Evolutionary conservation across 1,140 invertebrate species (phyloP).

Genomic region (Coelopa frigida): DNA sequence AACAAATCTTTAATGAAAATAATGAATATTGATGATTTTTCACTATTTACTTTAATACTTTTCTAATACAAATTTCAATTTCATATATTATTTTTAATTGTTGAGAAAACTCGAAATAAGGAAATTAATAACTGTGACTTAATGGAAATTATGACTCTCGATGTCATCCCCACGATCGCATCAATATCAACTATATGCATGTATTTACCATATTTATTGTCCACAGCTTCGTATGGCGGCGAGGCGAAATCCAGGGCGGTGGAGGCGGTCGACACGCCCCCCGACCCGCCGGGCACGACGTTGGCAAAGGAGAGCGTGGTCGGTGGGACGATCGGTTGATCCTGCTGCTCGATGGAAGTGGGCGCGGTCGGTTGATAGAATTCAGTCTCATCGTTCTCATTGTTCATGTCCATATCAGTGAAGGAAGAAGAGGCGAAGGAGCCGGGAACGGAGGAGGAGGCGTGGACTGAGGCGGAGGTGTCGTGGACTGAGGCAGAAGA

Average conservation of each 20-base stretch:
- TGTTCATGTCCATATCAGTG: conserved; percentile 24
- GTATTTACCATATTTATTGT: conserved; percentile 39
- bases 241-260: conserved; percentile 24
- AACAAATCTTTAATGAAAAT: background rate
- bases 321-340: conserved; percentile 36
- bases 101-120: background rate
- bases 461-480: too few species aligned
- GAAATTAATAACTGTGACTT: background rate
- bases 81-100: too few species aligned
- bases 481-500: too few species aligned
- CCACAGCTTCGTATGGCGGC: conserved; percentile 38
- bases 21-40: background rate
- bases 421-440: too few species aligned
- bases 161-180: too few species aligned
- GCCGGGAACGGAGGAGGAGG: too few species aligned
- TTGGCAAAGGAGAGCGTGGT: conserved; percentile 37
- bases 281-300: conserved; percentile 24
- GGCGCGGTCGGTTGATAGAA: conserved; percentile 20
- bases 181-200: too few species aligned
- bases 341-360: conserved; percentile 40
- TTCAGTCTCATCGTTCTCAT: conserved; percentile 37
- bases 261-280: conserved; percentile 19
- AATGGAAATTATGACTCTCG: conserved; percentile 3
- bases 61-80: too few species aligned
- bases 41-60: background rate